Conservation (phyloP, 2,797 vertebrate genomes). For the Sarcoramphus papa region DNA sequence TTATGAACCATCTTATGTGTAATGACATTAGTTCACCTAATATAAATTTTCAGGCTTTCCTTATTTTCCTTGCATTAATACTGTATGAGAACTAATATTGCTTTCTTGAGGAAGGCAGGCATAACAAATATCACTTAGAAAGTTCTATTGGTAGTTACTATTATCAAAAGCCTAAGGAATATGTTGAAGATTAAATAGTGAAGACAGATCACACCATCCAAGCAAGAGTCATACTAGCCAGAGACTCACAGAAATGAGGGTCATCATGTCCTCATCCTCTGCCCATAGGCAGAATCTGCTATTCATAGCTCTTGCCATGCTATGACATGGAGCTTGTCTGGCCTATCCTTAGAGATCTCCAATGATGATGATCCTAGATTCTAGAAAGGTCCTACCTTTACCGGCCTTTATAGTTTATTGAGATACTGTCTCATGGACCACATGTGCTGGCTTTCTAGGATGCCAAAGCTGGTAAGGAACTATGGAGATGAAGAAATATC, state of each 20-base stretch:
- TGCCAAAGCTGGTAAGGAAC: background rate
- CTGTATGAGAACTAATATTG: background rate
- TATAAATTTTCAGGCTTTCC: background rate
- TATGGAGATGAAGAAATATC: background rate
- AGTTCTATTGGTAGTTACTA: background rate
- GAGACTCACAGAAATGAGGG: background rate
- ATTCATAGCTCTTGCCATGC: background rate
- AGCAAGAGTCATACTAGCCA: background rate
- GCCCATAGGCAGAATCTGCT: background rate
- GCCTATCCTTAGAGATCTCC: background rate
- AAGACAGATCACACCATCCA: background rate
- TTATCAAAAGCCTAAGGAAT: background rate
- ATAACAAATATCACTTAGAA: background rate
- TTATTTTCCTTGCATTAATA: background rate
- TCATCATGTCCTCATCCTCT: background rate
- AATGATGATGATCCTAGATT: background rate
- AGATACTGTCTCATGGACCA: background rate
- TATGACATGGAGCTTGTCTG: background rate
- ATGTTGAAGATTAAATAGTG: background rate
- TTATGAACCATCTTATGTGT: background rate
- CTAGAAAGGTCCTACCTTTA: background rate
- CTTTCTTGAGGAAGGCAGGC: background rate
- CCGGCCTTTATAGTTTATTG: background rate
- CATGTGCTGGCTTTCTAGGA: background rate
- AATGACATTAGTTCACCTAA: background rate